Evolutionary conservation across 2,888 invertebrate species (phyloP).

Genomic region (Cenopis cana): DNA sequence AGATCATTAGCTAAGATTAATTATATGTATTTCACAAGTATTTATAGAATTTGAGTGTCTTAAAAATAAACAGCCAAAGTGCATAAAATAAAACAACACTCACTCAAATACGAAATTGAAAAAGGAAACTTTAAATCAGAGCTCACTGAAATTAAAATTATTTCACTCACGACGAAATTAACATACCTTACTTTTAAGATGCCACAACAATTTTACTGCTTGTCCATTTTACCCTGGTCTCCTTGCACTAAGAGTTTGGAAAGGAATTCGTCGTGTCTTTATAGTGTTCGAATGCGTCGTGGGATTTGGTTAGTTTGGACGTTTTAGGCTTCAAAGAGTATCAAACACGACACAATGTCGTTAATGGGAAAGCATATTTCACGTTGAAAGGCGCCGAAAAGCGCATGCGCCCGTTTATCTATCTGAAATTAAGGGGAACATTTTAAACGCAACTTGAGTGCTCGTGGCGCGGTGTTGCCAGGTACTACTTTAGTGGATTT

Average conservation of each 20-base stretch:
- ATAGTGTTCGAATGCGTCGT: neutral
- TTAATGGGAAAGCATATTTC: slow-evolving; percentile 74
- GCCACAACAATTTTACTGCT: slow-evolving; percentile 52
- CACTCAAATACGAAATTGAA: slow-evolving; percentile 40
- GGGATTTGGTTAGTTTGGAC: slow-evolving; percentile 53
- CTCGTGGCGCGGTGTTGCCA: slow-evolving; percentile 21
- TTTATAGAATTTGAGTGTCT: slow-evolving; percentile 39
- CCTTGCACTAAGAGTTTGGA: slow-evolving; percentile 22
- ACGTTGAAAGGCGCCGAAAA: slow-evolving; percentile 76
- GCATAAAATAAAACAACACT: slow-evolving; percentile 35
- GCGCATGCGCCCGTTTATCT: slow-evolving; percentile 70
- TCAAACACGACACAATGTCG: slow-evolving; percentile 60
- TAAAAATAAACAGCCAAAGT: slow-evolving; percentile 45
- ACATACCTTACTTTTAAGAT: slow-evolving; percentile 72
- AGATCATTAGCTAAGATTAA: neutral
- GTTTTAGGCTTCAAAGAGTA: slow-evolving; percentile 60
- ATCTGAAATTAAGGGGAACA: slow-evolving; percentile 81
- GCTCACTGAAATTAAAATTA: slow-evolving; percentile 69
- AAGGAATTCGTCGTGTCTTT: neutral
- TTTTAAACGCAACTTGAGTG: slow-evolving; percentile 67
- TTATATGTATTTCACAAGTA: neutral
- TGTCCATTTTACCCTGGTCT: slow-evolving; percentile 54
- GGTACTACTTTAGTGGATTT: slow-evolving; percentile 58
- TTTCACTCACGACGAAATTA: slow-evolving; percentile 66
- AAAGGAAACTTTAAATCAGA: slow-evolving; percentile 49